These are phyloP conservation scores for Luperina testacea DNA, from an alignment of 2,888 invertebrate species.

Conservation along the genomic window DNA sequence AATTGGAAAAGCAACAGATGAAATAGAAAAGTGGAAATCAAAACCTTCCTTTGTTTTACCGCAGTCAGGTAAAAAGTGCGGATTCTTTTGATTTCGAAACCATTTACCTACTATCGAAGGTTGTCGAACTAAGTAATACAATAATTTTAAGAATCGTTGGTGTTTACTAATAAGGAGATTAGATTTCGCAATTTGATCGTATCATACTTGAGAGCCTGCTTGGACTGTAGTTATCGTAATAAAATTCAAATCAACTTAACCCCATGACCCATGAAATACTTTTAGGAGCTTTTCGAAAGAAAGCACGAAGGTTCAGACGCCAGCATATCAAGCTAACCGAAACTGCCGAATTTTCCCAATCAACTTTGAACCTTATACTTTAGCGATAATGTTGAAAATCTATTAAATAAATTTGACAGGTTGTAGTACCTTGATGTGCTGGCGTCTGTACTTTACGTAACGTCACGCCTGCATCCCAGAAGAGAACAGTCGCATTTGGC, in stretches of 20 bases:
- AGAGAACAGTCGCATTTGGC: not conserved
- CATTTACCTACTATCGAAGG: slow-evolving; percentile 25
- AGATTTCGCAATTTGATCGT: slow-evolving; percentile 15
- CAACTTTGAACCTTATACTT: no score
- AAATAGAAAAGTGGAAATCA: no score
- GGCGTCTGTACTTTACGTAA: no score
- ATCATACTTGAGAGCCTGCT: not conserved
- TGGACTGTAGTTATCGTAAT: slow-evolving; percentile 1
- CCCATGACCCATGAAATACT: not conserved
- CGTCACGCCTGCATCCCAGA: not conserved
- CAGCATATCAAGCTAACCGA: no score
- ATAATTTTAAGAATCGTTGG: slow-evolving; percentile 5
- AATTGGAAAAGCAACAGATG: no score
- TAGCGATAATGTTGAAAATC: no score
- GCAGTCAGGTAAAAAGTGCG: not conserved
- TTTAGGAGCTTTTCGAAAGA: not conserved
- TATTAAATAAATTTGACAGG: no score
- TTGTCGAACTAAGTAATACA: slow-evolving; percentile 7
- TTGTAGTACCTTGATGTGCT: no score
- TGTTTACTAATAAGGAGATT: slow-evolving; percentile 8
- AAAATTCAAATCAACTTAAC: slow-evolving; percentile 19
- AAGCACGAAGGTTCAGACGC: not conserved
- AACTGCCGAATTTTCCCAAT: no score
- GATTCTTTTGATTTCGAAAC: slow-evolving; percentile 21
- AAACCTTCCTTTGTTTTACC: not conserved